These are phyloP conservation scores for Sarcophaga subvicina DNA, from an alignment of 2,888 invertebrate species.

Conservation along the genomic window DNA sequence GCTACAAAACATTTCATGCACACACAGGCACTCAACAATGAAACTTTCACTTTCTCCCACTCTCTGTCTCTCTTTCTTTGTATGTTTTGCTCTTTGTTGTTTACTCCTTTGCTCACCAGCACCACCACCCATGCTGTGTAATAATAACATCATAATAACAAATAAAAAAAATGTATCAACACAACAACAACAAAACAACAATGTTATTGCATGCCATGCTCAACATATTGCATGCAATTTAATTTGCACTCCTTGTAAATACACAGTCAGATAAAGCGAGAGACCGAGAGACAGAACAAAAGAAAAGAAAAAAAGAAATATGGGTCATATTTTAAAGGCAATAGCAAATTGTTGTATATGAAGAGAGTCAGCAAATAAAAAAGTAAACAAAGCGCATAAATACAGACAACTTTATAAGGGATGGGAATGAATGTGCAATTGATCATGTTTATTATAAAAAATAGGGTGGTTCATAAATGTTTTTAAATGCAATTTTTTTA, in stretches of 20 bases:
- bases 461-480: too few species aligned
- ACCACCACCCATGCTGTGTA: too few species aligned
- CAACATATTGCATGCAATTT: conserved; percentile 60
- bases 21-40: too few species aligned
- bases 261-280: too few species aligned
- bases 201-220: conserved; percentile 1
- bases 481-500: too few species aligned
- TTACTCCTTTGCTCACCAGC: too few species aligned
- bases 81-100: too few species aligned
- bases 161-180: not conserved
- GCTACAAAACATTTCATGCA: too few species aligned
- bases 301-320: conserved; percentile 15
- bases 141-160: not conserved
- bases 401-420: not conserved
- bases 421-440: too few species aligned
- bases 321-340: conserved; percentile 61
- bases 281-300: not conserved
- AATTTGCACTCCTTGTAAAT: conserved; percentile 55
- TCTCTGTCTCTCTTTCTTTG: too few species aligned
- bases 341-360: not conserved
- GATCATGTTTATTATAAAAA: too few species aligned
- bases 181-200: conserved; percentile 14
- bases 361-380: not conserved
- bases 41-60: too few species aligned
- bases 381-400: conserved; percentile 13